Percentiles rank a stretch among this genome's conserved stretches.
phyloP scores from a whole-genome alignment of 2,113 vertebrate genomes.

The Phrynocephalus versicolor region DNA sequence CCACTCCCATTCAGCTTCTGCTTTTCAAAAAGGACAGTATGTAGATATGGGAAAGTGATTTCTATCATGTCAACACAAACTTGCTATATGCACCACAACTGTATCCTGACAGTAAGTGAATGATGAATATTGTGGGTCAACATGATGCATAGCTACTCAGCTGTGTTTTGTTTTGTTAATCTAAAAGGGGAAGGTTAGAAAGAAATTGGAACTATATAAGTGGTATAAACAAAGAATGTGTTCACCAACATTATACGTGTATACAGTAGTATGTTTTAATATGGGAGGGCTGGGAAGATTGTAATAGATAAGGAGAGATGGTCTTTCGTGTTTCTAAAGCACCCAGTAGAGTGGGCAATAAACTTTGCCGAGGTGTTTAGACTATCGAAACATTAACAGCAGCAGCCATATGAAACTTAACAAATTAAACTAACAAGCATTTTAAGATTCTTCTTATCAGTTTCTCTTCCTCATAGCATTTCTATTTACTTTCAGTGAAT shows the following conservation, averaged over 20 bases:
- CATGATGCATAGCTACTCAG: not conserved
- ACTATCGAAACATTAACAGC: not conserved
- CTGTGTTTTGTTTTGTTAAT: not conserved
- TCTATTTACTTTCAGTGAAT: constrained; percentile 35
- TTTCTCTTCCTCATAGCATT: constrained; percentile 34
- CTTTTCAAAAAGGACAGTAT: not conserved
- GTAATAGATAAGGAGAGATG: not conserved
- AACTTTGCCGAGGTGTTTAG: not conserved
- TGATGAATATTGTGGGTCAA: not conserved
- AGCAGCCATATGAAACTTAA: constrained; percentile 24
- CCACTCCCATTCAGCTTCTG: not conserved
- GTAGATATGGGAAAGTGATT: not conserved
- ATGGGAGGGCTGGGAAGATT: not conserved
- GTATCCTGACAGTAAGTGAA: not conserved
- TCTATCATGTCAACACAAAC: not conserved
- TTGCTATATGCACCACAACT: not conserved
- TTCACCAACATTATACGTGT: constrained; percentile 43
- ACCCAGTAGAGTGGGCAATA: not conserved
- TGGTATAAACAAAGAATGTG: not conserved
- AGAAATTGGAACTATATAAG: not conserved
- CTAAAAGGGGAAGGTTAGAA: not conserved
- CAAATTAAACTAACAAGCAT: constrained; percentile 31
- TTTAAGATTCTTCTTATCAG: constrained; percentile 15
- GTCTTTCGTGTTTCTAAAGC: not conserved
- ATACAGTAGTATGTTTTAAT: not conserved